Conservation (phyloP, 2,888 invertebrate species). For the Agrilus biguttatus region DNA sequence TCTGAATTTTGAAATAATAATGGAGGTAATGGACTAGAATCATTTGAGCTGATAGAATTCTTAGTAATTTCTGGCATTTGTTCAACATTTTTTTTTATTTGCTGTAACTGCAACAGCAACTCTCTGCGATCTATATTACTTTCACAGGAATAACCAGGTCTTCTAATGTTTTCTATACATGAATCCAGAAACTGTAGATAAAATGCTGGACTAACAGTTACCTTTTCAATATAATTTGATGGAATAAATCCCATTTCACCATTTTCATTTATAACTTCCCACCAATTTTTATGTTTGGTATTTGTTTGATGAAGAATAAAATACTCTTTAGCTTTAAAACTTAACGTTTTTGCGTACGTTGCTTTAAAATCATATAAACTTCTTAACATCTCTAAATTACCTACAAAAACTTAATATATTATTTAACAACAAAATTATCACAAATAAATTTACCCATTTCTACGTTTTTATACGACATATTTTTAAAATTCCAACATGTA, state of each 20-base stretch:
- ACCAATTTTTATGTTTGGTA: constrained; percentile 73
- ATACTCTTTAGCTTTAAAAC: constrained; percentile 65
- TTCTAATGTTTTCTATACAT: constrained; percentile 38
- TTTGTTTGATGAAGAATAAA: constrained; percentile 68
- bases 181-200: constrained; percentile 57
- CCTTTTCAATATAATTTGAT: constrained; percentile 69
- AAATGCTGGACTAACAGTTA: constrained; percentile 61
- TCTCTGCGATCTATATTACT: constrained; percentile 41
- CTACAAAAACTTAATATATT: constrained; percentile 30
- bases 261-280: constrained; percentile 72
- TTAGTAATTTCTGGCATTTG: constrained; percentile 18
- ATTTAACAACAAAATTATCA: neutral
- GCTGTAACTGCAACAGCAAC: constrained; percentile 41
- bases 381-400: constrained; percentile 67
- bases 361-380: constrained; percentile 75
- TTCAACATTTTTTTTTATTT: constrained; percentile 49
- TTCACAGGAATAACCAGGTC: constrained; percentile 17
- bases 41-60: constrained; percentile 20
- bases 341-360: constrained; percentile 68
- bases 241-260: constrained; percentile 77
- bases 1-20: constrained; percentile 24
- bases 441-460: neutral
- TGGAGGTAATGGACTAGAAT: constrained; percentile 19
- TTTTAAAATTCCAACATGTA: too few species aligned
- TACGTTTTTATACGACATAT: too few species aligned